These are phyloP conservation scores for Cyphomyrus plagiostoma DNA, from an alignment of 2,113 vertebrate genomes.

Conservation along the genomic window DNA sequence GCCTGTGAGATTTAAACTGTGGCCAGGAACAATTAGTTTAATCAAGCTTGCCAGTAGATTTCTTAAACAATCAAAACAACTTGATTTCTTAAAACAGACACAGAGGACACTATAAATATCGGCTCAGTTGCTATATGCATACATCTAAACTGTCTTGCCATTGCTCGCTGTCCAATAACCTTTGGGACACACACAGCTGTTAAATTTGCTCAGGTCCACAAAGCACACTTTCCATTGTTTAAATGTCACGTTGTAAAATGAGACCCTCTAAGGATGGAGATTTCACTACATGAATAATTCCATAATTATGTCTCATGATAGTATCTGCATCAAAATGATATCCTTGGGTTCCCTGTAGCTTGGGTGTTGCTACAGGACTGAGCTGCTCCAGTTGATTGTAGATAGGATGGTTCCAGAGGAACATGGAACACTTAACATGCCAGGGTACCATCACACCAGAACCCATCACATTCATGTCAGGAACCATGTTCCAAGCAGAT, in stretches of 20 bases:
- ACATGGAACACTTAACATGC: background rate
- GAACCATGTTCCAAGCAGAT: background rate
- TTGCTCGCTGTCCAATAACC: background rate
- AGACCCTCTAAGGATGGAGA: background rate
- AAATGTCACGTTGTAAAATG: background rate
- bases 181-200: background rate
- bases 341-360: background rate
- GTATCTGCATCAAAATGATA: background rate
- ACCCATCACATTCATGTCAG: background rate
- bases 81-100: background rate
- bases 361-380: background rate
- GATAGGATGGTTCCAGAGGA: background rate
- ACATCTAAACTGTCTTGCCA: background rate
- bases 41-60: background rate
- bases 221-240: conserved; percentile 2
- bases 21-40: background rate
- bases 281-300: background rate
- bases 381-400: background rate
- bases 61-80: background rate
- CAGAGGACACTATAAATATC: background rate
- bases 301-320: background rate
- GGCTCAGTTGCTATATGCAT: background rate
- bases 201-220: background rate
- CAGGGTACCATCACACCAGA: background rate
- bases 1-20: background rate